phyloP scores from a whole-genome alignment of 2,797 vertebrate species.

The Acanthopagrus latus region DNA sequence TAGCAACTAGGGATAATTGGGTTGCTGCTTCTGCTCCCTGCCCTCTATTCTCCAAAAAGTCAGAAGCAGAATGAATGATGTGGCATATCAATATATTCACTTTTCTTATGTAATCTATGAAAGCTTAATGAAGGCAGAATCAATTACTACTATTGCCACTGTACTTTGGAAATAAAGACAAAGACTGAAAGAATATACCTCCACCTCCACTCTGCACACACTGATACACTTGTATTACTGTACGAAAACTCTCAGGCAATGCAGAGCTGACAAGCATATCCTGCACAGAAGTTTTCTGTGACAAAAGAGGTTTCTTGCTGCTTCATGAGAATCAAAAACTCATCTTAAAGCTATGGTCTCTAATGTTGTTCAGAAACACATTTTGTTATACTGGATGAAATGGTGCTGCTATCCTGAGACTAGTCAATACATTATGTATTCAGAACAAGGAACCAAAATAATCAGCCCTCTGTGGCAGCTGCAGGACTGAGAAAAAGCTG shows the following conservation, averaged over 20 bases:
- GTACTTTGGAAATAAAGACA: conserved; percentile 52
- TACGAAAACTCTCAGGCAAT: conserved; percentile 27
- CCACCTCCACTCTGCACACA: conserved; percentile 13
- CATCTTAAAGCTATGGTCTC: too few relatives aligned
- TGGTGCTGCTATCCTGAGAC: too few relatives aligned
- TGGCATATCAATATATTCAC: conserved; percentile 87
- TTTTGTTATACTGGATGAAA: too few relatives aligned
- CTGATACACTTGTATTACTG: conserved; percentile 16
- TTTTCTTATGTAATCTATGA: conserved; percentile 83
- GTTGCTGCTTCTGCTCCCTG: conserved; percentile 74
- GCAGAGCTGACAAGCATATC: neutral
- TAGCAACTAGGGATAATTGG: conserved; percentile 76
- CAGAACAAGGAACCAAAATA: too few relatives aligned
- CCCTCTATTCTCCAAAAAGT: conserved; percentile 84
- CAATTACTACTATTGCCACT: conserved; percentile 40
- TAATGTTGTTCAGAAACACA: too few relatives aligned
- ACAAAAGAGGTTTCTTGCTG: conserved; percentile 30
- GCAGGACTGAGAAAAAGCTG: too few relatives aligned
- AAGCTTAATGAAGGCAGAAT: conserved; percentile 80
- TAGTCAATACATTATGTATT: too few relatives aligned
- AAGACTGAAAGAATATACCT: conserved; percentile 50
- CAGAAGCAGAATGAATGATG: conserved; percentile 82
- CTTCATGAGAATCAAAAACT: conserved; percentile 11
- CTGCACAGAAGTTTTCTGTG: conserved; percentile 15
- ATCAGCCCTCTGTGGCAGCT: too few relatives aligned